Evolutionary conservation across 2,113 vertebrate species (phyloP), one percentile per base, ranked within the genome.

Genomic region (Paramormyrops kingsleyae): DNA sequence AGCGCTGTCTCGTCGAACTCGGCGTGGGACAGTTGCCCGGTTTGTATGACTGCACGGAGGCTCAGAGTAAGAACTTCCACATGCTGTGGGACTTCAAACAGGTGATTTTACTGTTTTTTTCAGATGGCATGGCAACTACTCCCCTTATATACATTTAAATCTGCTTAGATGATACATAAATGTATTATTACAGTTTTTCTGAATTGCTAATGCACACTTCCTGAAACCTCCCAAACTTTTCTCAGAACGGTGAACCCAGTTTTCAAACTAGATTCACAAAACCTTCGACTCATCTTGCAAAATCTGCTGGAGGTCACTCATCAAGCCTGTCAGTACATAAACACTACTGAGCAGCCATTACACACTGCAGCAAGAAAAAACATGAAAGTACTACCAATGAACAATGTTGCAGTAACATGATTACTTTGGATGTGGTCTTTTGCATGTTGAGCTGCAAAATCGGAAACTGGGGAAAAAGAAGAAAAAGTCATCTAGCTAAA

Each of bases 71-170:
- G 70, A 91, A 90, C 13, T 74, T 93, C 4, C 50, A 93, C 91
- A 94, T 93, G 89, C 77, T 93, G 62, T 96, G 96, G 96, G 94
- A 95, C 88, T 95, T 96, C 46, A 94, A 93, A 94, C 95, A 95
- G 94, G 96, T 96, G 90, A 87, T 77, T 46, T 87, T 50, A 5
- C 47, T 39, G 39, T 0, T 19, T 47, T 46, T 39, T 47, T 27
- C 21, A 89, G 24, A 19, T 10, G 13, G 21, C 49, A 53, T 88
- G 44, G 27, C 84, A 39, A 88, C 0, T 52, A 87, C 13, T 42
- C 50, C 53, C 0, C 19, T 84, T 21, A 39, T 85, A 12, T 44
- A 3, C 44, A 15, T 27, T 86, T 46, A 59, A 88, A 91, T 88
- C 6, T 12, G 9, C 53, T 62, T 24, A 1, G 35, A 39, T 53